Evolutionary conservation across 2,113 vertebrate species (phyloP).

Genomic region (Connochaetes taurinus): DNA sequence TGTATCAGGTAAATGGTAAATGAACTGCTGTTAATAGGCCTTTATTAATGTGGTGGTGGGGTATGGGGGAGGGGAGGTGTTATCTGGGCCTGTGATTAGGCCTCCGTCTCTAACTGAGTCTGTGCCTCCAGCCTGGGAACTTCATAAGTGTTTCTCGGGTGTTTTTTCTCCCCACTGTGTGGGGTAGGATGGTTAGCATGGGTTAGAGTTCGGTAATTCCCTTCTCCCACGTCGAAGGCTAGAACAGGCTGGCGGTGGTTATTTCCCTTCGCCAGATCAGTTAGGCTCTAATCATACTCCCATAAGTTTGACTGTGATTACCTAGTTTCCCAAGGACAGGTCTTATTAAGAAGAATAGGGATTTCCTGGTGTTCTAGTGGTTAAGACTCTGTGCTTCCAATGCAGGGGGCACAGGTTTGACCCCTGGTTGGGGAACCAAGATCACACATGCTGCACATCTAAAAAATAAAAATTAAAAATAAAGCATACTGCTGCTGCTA

Average conservation of each 20-base stretch:
- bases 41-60: neutral
- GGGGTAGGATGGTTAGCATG: neutral
- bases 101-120: neutral
- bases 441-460: neutral
- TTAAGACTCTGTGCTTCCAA: neutral
- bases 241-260: neutral
- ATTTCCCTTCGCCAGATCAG: neutral
- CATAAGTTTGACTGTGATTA: neutral
- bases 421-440: neutral
- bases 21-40: neutral
- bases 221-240: fast-evolving
- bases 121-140: neutral
- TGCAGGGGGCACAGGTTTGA: neutral
- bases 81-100: neutral
- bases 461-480: neutral
- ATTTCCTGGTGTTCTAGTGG: neutral
- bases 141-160: neutral
- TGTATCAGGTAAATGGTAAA: neutral
- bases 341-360: neutral
- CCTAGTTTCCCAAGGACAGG: neutral
- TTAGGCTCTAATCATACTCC: neutral
- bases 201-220: neutral
- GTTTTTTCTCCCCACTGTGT: neutral
- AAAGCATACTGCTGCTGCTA: no score
- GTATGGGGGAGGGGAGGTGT: neutral